Evolutionary conservation across 2,797 vertebrate species (phyloP).

Genomic region (Microcaecilia unicolor): DNA sequence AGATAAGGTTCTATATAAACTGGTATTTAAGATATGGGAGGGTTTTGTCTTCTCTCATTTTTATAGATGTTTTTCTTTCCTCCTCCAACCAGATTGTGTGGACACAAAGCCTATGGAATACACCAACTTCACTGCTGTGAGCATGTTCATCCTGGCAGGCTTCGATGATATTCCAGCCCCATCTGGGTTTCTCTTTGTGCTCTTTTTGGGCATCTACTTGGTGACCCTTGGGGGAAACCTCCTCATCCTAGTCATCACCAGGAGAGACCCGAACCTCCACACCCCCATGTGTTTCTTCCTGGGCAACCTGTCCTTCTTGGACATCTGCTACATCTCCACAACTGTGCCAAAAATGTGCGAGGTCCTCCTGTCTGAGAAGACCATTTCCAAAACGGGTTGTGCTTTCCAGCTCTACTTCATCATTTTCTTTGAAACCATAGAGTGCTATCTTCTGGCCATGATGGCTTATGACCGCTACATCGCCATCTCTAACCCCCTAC

Average conservation of each 20-base stretch:
- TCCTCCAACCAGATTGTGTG: too few species aligned
- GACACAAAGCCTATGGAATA: not conserved
- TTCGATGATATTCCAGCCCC: slow-evolving; percentile 7
- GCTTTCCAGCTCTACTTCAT: slow-evolving; percentile 24
- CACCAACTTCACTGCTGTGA: slow-evolving; percentile 7
- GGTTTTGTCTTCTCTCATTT: too few species aligned
- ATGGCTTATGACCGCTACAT: slow-evolving; percentile 26
- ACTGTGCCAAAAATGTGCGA: slow-evolving; percentile 23
- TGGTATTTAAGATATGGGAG: too few species aligned
- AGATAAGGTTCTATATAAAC: too few species aligned
- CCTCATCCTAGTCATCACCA: slow-evolving; percentile 5
- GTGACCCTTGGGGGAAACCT: slow-evolving; percentile 2
- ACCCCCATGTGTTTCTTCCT: too few species aligned
- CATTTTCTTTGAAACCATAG: slow-evolving; percentile 19
- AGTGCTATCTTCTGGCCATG: slow-evolving; percentile 29
- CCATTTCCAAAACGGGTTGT: slow-evolving; percentile 24
- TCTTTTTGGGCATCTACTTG: slow-evolving; percentile 11
- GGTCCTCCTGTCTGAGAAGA: slow-evolving; percentile 13
- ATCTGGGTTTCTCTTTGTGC: slow-evolving; percentile 9
- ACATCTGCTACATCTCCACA: slow-evolving; percentile 24
- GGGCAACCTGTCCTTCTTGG: slow-evolving; percentile 20
- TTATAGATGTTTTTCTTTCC: too few species aligned
- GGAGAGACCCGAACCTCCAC: slow-evolving; percentile 4
- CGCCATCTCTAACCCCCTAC: slow-evolving; percentile 24
- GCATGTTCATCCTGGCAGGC: slow-evolving; percentile 17